Evolutionary conservation across 2,113 vertebrate genomes (phyloP), one percentile per base, ranked within the genome.

Genomic region (Hystrix brachyura): DNA sequence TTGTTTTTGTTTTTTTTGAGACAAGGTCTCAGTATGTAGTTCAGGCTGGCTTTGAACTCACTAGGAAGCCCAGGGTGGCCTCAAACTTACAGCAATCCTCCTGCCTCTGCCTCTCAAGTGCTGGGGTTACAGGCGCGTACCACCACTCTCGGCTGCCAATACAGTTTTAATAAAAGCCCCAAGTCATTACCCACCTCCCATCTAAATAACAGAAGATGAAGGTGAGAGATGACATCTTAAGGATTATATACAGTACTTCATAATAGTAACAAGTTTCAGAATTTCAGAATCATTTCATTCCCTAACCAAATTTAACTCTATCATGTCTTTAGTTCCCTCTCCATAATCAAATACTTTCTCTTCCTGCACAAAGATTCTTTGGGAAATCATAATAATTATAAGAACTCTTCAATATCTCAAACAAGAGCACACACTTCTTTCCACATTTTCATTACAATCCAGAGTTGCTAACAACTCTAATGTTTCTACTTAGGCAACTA

Each of bases 391-490:
- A 18, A 64, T 57, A 94, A 80, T 65, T 71, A 27, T 19, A 91
- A 71, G 23, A 95, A 32, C 7, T 88, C 59, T 91, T 83, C 13
- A 34, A 46, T 80, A n/a, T 91, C 17, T 80, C 57, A 59, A 85
- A 65, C 80, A 91, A 85, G 25, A 89, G 82, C 59, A 95, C 1
- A 78, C 5, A n/a, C n/a, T 94, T 65, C 71, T 95, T 95, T 86
- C 48, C 67, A 91, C 55, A 87, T 65, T 94, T 97, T 94, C 88
- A 94, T 94, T 92, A 95, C 13, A 87, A 90, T 97, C n/a, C 83
- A 89, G 38, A 87, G 15, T 59, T 79, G 62, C 25, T 94, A 21
- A 65, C 48, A 94, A 81, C 25, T 93, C 62, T 32, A 94, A 83
- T 87, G 90, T 81, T 29, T 82, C 83, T 38, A 95, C 69, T 92